Conservation (phyloP, 2,797 vertebrate species). For the Borostomias antarcticus region DNA sequence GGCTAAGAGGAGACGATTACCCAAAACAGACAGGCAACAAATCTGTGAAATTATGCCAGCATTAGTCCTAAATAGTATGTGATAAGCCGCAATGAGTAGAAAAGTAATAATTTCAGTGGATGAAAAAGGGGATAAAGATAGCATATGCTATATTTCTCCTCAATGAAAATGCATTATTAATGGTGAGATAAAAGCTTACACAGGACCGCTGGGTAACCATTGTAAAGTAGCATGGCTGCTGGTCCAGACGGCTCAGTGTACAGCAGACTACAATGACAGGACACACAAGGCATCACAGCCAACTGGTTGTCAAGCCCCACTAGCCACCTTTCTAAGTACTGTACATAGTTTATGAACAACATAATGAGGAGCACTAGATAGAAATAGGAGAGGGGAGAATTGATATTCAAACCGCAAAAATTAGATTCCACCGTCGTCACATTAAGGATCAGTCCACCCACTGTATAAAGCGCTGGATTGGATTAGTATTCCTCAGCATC, state of each 20-base stretch:
- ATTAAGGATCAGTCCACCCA: conserved; percentile 40
- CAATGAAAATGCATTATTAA: conserved; percentile 33
- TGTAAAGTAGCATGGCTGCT: not conserved
- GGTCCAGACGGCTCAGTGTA: not conserved
- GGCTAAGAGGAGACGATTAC: conserved; percentile 48
- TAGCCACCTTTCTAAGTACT: not conserved
- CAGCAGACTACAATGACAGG: not conserved
- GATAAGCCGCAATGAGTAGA: conserved; percentile 31
- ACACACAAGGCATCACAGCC: not conserved
- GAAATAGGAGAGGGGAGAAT: not conserved
- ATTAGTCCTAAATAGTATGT: conserved; percentile 37
- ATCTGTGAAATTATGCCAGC: conserved; percentile 45
- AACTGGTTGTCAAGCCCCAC: no score
- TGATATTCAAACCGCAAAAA: conserved; percentile 30
- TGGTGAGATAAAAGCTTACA: conserved; percentile 9
- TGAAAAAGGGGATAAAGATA: conserved; percentile 17
- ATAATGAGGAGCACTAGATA: not conserved
- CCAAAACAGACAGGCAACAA: conserved; percentile 52
- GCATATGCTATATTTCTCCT: conserved; percentile 16
- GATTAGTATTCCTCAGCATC: conserved; percentile 68
- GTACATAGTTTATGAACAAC: not conserved
- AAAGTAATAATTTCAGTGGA: conserved; percentile 22
- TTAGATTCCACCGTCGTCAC: conserved; percentile 42
- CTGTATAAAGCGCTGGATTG: conserved; percentile 53
- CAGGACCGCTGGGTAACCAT: conserved; percentile 1